A percentile compares a stretch with the other conserved stretches of the same genome.
Conservation (phyloP, 37 sponge, comb jelly and placozoan genomes). For the Halichondria panicea region DNA sequence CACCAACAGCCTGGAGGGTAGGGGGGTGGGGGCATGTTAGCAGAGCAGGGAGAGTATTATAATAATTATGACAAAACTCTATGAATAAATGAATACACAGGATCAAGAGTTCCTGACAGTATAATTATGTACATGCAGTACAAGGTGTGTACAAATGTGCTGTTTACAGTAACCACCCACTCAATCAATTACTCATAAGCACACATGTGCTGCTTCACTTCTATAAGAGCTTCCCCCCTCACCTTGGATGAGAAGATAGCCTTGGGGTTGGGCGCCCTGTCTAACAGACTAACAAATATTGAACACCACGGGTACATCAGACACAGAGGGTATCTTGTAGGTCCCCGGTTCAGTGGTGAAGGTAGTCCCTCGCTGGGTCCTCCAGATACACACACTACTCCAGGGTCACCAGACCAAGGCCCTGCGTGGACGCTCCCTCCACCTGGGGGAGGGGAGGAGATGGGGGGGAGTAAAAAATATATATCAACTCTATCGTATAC, state of each 20-base stretch:
- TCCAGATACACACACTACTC: slow-evolving; percentile 74
- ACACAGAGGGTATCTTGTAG: slow-evolving; percentile 80
- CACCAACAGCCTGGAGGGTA: slow-evolving; percentile 73
- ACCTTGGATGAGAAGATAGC: slow-evolving; percentile 87
- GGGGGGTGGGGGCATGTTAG: background rate
- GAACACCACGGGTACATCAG: slow-evolving; percentile 73
- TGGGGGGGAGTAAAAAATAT: no score
- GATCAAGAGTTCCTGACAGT: no score
- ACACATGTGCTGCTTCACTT: no score
- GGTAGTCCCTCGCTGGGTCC: slow-evolving; percentile 55
- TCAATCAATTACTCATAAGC: no score
- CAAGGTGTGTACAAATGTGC: no score
- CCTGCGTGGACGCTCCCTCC: slow-evolving; percentile 85
- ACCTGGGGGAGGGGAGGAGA: slow-evolving; percentile 37
- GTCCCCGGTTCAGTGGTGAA: slow-evolving; percentile 75
- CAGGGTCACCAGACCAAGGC: slow-evolving; percentile 68
- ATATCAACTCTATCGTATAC: no score
- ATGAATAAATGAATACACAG: no score
- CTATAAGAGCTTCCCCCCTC: no score
- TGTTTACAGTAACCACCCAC: no score
- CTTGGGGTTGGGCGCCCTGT: slow-evolving; percentile 58
- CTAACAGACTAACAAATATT: slow-evolving; percentile 76
- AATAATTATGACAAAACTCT: no score
- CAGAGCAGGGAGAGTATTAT: no score
- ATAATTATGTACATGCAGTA: no score